Base-by-base conservation (phyloP, 1,140 invertebrate species). In the Gyrodactylus bullatarudis region DNA sequence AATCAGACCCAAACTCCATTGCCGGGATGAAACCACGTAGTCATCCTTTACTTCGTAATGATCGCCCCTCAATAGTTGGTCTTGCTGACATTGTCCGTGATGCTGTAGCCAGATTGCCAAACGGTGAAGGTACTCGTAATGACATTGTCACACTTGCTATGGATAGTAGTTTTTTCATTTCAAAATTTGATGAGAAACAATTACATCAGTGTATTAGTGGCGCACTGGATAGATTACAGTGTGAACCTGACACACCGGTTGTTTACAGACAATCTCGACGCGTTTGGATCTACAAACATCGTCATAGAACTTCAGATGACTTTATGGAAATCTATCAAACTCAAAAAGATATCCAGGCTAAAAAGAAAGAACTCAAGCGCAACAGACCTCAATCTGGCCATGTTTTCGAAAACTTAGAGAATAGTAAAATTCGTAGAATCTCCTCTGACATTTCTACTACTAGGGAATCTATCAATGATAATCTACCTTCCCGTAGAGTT, bases 201-300 rank as follows among this genome's bases (percentile, higher is more conserved):
- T 20, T 71, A 1, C 21, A 24, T 24, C 70, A 71, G 23, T 71
- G 70, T 23, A 71, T 92, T 0, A 89, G 87, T 77, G 88, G 88
- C 1, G 89, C 89, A 2, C 79, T 92, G 1, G 89, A 92, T 80
- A 81, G 88, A 70, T 84, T 92, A 76, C 89, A 91, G 79, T 88
- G 87, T 72, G 88, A 90, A 77, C 80, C 21, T n/a, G 82, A 86
- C 74, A 89, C 91, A 83, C 88, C 89, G 0, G 91, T 88, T 78
- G 89, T 91, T 0, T 87, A 88, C 77, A 91, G 90, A 79, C 88
- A 91, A 78, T 85, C 87, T 0, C 87, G 87, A 76, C 91, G 91
- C 81, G 85, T 89, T 20, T 92, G 89, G 89, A 86, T 91, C 27
- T 91, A 91, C 81, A 80, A 91, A 71, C 89, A 92, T 80, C 83